These are phyloP conservation scores for Acanthosoma haemorrhoidale DNA, from an alignment of 2,888 invertebrate species.

Conservation along the genomic window DNA sequence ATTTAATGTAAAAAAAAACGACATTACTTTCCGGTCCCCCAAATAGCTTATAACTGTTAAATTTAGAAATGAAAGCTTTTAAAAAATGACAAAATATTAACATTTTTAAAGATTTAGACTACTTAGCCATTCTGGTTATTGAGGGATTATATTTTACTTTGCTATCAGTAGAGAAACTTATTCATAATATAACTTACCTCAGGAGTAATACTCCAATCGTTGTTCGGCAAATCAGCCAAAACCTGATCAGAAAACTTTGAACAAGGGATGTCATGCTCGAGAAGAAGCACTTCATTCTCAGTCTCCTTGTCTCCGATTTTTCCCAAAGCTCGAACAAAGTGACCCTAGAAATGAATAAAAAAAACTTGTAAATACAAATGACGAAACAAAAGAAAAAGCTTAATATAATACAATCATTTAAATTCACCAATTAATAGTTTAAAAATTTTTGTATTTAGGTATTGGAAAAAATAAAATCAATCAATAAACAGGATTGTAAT, in stretches of 20 bases:
- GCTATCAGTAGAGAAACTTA: no score
- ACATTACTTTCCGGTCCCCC: no score
- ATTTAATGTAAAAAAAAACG: no score
- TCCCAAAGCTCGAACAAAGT: constrained; percentile 90
- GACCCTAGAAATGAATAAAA: constrained; percentile 63
- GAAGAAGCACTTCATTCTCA: constrained; percentile 90
- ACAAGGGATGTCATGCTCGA: constrained; percentile 97
- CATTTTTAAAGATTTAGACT: no score
- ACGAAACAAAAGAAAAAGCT: no score
- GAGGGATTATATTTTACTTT: no score
- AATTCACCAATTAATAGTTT: background rate
- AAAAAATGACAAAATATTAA: no score
- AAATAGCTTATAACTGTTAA: no score
- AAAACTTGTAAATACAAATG: background rate
- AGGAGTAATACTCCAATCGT: constrained; percentile 81
- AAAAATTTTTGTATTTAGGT: constrained; percentile 4
- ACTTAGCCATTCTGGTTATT: no score
- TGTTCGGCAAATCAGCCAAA: constrained; percentile 78
- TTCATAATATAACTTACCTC: constrained; percentile 34
- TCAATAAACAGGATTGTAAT: background rate
- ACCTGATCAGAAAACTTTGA: constrained; percentile 92
- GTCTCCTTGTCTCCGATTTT: constrained; percentile 88
- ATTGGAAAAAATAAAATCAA: background rate
- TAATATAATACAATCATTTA: no score
- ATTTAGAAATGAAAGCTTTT: no score